Evolutionary conservation across 2,113 vertebrate species (phyloP).

Genomic region (Globicephala melas): DNA sequence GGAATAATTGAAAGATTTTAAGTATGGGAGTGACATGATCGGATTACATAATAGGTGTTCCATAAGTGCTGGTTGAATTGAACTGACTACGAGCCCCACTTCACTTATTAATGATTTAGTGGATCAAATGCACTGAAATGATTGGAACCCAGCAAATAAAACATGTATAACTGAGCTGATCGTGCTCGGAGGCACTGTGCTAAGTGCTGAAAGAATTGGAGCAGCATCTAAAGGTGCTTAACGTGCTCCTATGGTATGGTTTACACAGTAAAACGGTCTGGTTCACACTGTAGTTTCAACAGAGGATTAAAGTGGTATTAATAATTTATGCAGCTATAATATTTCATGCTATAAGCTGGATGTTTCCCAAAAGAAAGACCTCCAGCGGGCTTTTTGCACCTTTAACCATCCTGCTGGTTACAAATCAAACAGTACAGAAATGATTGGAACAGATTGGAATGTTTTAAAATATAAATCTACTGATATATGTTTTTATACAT

Average conservation of each 20-base stretch:
- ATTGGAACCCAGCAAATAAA: conserved; percentile 12
- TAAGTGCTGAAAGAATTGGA: conserved; percentile 48
- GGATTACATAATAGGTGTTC: conserved; percentile 33
- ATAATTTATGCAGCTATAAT: conserved; percentile 51
- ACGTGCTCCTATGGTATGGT: conserved; percentile 32
- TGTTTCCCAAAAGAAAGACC: neutral
- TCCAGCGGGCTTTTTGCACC: neutral
- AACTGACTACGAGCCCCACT: neutral
- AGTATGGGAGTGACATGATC: neutral
- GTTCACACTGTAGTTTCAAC: neutral
- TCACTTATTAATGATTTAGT: conserved; percentile 37
- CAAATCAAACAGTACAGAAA: conserved; percentile 2
- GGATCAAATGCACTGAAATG: conserved; percentile 31
- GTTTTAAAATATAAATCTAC: neutral
- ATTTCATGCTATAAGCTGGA: conserved; percentile 16
- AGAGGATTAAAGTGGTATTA: conserved; percentile 38
- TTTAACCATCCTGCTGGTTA: neutral
- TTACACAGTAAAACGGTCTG: conserved; percentile 42
- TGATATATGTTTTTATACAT: neutral
- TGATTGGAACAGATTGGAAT: neutral
- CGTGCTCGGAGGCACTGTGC: neutral
- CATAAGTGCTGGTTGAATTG: conserved; percentile 29
- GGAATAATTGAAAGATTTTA: conserved; percentile 42
- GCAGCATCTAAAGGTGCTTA: conserved; percentile 10
- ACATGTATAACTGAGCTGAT: neutral